A percentile compares a stretch with the other conserved stretches of the same genome.
These are phyloP conservation scores for Lasioglossum calceatum DNA, from an alignment of 2,888 invertebrate genomes.

Conservation along the genomic window DNA sequence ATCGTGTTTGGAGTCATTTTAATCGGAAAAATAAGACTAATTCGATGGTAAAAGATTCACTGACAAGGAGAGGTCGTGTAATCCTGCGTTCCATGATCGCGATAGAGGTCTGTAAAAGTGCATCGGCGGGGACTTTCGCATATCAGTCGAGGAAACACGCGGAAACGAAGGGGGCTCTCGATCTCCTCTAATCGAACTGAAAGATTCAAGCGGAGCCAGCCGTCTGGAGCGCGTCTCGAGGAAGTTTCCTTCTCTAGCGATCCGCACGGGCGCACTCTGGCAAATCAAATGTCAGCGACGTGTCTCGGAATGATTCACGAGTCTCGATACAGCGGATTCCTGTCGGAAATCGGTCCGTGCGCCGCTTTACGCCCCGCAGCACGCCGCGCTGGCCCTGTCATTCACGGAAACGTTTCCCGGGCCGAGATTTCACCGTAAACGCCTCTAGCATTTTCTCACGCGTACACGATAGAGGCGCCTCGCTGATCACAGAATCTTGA, in stretches of 20 bases:
- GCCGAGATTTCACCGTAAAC: neutral
- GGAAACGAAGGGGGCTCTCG: constrained; percentile 25
- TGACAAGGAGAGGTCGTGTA: neutral
- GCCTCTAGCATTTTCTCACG: constrained; percentile 12
- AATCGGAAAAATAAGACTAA: too few relatives aligned
- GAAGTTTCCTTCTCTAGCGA: constrained; percentile 13
- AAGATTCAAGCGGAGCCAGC: constrained; percentile 57
- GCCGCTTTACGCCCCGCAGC: constrained; percentile 9
- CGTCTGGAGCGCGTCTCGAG: neutral
- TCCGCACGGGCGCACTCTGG: constrained; percentile 18
- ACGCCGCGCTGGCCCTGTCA: neutral
- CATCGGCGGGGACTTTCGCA: neutral
- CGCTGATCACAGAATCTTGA: neutral
- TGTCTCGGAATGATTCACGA: constrained; percentile 47
- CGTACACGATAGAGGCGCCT: neutral
- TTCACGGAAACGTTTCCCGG: neutral
- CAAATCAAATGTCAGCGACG: constrained; percentile 50
- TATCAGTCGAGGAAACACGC: neutral
- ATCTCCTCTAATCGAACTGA: constrained; percentile 67
- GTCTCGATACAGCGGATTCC: constrained; percentile 27
- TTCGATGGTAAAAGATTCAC: too few relatives aligned
- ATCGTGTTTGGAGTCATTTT: too few relatives aligned
- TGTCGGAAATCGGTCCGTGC: constrained; percentile 32
- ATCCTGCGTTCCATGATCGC: neutral
- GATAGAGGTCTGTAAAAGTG: neutral